Evolutionary conservation across 2,888 invertebrate species (phyloP).

Genomic region (Sclerodermus sp.): DNA sequence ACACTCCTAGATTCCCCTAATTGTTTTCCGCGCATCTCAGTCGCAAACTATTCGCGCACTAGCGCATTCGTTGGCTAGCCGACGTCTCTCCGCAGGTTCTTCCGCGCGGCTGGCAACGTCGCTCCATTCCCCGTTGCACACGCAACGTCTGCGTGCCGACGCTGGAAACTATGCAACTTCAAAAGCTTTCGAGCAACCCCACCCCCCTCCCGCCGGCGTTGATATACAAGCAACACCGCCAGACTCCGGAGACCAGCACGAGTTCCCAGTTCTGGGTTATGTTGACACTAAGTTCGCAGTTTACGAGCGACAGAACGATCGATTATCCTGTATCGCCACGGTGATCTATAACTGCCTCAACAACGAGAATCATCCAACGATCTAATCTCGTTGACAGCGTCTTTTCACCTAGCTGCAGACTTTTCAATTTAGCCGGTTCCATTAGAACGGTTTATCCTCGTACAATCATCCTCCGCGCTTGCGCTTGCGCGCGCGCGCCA

Average conservation of each 20-base stretch:
- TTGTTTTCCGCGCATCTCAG: too few relatives aligned
- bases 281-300: conserved; percentile 38
- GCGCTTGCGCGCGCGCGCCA: too few relatives aligned
- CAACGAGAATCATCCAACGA: neutral
- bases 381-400: too few relatives aligned
- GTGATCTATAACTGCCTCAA: conserved; percentile 10
- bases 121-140: conserved; percentile 35
- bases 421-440: too few relatives aligned
- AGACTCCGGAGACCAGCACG: neutral
- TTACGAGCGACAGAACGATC: conserved; percentile 36
- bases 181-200: conserved; percentile 31
- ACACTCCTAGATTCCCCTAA: too few relatives aligned
- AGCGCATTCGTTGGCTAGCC: conserved; percentile 22
- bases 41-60: conserved; percentile 34
- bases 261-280: conserved; percentile 28
- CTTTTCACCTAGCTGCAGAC: too few relatives aligned
- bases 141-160: conserved; percentile 51
- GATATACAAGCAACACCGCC: conserved; percentile 7
- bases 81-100: conserved; percentile 12
- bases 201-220: conserved; percentile 16
- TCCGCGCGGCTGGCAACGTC: conserved; percentile 18
- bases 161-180: conserved; percentile 48
- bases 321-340: conserved; percentile 20
- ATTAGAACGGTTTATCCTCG: too few relatives aligned
- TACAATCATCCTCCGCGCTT: too few relatives aligned